phyloP scores from a whole-genome alignment of 1,140 invertebrate genomes.

The Trichonephila inaurata region DNA sequence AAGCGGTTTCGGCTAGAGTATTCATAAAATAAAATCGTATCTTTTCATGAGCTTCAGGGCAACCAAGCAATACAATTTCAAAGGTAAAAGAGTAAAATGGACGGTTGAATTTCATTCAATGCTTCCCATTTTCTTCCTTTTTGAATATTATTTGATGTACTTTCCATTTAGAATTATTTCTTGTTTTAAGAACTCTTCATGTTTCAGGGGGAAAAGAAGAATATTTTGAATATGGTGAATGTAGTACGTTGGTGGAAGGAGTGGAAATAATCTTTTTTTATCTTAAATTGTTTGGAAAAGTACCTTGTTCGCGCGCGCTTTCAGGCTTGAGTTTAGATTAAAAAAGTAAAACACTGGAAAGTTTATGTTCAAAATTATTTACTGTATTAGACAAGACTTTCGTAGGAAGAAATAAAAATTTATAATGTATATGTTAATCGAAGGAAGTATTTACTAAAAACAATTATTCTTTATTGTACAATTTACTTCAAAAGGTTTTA shows the following conservation, averaged over 20 bases:
- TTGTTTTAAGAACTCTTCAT: slow-evolving; percentile 24
- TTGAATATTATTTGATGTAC: slow-evolving; percentile 41
- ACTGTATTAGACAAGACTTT: too few species aligned
- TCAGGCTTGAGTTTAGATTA: not conserved
- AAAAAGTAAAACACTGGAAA: too few species aligned
- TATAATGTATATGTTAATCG: too few species aligned
- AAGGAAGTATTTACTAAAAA: too few species aligned
- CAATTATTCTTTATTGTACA: too few species aligned
- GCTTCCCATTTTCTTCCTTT: not conserved
- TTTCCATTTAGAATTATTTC: slow-evolving; percentile 40
- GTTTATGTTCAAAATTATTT: too few species aligned
- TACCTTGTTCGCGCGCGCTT: not conserved
- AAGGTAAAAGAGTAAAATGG: slow-evolving; percentile 19
- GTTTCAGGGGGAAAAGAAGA: not conserved
- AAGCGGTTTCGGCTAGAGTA: not conserved
- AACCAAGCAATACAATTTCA: not conserved
- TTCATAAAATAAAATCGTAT: not conserved
- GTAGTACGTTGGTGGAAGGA: too few species aligned
- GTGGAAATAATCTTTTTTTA: not conserved
- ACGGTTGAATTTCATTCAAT: slow-evolving; percentile 22
- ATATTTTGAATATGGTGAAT: not conserved
- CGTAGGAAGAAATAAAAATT: too few species aligned
- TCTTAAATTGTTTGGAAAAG: not conserved
- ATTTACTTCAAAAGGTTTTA: too few species aligned
- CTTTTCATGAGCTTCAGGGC: not conserved